Evolutionary conservation across 2,113 vertebrate genomes (phyloP).

Genomic region (Cacatua alba): DNA sequence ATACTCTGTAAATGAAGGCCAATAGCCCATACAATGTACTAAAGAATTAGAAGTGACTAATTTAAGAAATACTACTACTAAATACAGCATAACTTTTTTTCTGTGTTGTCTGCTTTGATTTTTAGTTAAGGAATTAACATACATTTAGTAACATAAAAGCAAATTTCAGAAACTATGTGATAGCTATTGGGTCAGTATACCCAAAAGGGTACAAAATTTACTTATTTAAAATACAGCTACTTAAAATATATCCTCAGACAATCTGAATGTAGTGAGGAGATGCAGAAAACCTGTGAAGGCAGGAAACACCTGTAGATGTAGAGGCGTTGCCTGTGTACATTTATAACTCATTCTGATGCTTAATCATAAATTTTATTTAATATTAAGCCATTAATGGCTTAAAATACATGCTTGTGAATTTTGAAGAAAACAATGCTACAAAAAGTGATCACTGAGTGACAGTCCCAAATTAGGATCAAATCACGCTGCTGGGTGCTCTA

Average conservation of each 20-base stretch:
- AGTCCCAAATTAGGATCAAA: neutral
- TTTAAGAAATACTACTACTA: neutral
- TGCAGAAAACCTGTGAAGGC: neutral
- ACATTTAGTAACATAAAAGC: neutral
- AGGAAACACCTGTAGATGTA: neutral
- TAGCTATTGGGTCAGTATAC: neutral
- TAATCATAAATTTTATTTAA: neutral
- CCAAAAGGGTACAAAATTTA: neutral
- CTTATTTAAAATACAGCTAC: neutral
- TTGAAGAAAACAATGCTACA: neutral
- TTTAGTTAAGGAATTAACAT: neutral
- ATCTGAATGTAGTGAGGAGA: neutral
- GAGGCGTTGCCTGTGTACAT: neutral
- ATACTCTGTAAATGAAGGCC: neutral
- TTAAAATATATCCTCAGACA: neutral
- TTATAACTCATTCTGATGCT: neutral
- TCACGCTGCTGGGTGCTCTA: neutral
- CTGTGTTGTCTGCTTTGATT: neutral
- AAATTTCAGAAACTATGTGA: neutral
- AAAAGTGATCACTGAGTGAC: neutral
- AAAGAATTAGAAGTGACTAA: neutral
- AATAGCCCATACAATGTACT: neutral
- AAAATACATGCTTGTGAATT: neutral
- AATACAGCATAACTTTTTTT: neutral
- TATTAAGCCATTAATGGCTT: neutral